These are phyloP conservation scores for Tangara arthus DNA, from an alignment of 2,797 vertebrate genomes.

Conservation along the genomic window DNA sequence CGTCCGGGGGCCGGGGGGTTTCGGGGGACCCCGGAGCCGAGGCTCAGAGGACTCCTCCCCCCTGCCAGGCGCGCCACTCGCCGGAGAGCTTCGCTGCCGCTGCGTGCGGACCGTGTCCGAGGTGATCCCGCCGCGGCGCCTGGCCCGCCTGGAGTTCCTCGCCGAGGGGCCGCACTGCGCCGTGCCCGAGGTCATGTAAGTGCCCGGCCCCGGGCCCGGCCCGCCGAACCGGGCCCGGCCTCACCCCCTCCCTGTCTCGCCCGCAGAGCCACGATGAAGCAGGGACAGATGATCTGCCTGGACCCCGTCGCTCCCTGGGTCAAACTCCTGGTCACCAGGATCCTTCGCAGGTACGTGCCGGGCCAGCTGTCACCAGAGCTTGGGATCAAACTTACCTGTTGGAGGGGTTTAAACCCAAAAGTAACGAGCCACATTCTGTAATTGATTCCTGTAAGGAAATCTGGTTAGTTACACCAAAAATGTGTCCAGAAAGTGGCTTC, in stretches of 20 bases:
- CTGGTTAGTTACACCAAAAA: not conserved
- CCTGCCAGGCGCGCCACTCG: not conserved
- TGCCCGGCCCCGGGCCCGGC: not conserved
- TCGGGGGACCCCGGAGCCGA: too few relatives aligned
- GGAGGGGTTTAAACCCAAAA: not conserved
- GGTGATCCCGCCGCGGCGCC: not conserved
- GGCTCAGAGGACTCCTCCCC: not conserved
- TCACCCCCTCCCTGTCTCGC: not conserved
- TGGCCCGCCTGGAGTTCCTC: not conserved
- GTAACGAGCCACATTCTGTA: not conserved
- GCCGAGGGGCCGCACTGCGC: not conserved
- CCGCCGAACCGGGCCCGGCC: accelerated
- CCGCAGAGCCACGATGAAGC: slow-evolving; percentile 5
- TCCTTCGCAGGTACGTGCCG: not conserved
- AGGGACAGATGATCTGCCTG: not conserved
- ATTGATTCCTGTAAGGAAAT: not conserved
- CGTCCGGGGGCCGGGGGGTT: not conserved
- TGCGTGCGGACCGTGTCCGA: slow-evolving; percentile 1
- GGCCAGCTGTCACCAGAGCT: accelerated
- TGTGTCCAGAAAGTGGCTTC: not conserved
- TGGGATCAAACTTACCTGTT: not conserved
- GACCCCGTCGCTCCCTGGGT: not conserved
- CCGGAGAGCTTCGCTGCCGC: slow-evolving; percentile 65
- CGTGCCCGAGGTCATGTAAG: not conserved
- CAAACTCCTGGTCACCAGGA: not conserved